phyloP scores from a whole-genome alignment of 2,797 vertebrate species.

The Tapera naevia region DNA sequence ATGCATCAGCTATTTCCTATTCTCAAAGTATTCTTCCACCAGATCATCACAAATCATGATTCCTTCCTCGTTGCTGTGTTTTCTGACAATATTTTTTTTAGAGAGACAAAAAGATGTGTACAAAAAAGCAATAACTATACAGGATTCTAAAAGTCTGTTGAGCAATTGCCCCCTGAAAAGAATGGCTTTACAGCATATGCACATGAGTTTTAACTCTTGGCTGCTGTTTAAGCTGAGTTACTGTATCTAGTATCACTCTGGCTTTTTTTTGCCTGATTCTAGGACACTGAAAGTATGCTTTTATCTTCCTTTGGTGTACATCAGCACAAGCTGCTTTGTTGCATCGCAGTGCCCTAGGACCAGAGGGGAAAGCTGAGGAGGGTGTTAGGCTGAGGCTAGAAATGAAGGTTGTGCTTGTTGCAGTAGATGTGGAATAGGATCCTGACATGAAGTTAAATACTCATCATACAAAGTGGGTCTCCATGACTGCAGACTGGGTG shows the following conservation, averaged over 20 bases:
- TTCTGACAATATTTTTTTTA: not conserved
- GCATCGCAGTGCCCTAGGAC: rapidly evolving
- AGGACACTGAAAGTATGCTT: not conserved
- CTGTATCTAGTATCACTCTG: not conserved
- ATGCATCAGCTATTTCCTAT: constrained; percentile 44
- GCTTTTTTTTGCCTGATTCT: not conserved
- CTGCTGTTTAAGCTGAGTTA: not conserved
- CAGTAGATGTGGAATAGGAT: not conserved
- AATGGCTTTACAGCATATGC: not conserved
- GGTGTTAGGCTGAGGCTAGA: not conserved
- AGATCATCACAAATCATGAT: constrained; percentile 26
- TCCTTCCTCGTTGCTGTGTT: not conserved
- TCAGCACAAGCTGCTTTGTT: not conserved
- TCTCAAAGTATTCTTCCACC: constrained; percentile 28
- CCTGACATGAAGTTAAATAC: not conserved
- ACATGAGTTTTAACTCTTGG: constrained; percentile 9
- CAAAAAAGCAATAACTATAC: not conserved
- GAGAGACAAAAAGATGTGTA: not conserved
- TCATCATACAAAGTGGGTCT: not conserved
- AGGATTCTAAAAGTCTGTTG: constrained; percentile 20
- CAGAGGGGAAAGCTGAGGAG: not conserved
- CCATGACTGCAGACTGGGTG: not conserved
- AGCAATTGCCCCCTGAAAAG: constrained; percentile 26
- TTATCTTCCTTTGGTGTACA: not conserved
- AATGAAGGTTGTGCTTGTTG: not conserved